Conservation (phyloP, 2,888 invertebrate species). For the Aromia moschata region DNA sequence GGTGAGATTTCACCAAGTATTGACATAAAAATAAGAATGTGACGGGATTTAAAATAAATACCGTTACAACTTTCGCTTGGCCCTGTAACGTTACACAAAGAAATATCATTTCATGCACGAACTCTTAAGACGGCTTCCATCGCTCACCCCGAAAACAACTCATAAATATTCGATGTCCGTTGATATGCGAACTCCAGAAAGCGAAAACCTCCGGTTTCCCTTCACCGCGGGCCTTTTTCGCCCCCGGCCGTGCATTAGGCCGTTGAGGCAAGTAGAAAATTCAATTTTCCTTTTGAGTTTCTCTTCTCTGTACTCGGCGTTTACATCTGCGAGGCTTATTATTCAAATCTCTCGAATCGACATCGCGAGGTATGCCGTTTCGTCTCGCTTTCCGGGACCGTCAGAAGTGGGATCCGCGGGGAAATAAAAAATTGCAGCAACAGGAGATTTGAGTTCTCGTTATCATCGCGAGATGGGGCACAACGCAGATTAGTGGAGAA, state of each 20-base stretch:
- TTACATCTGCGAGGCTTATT: slow-evolving; percentile 6
- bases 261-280: slow-evolving; percentile 16
- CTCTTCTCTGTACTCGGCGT: neutral
- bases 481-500: too few relatives aligned
- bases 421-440: neutral
- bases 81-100: too few relatives aligned
- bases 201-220: slow-evolving; percentile 10
- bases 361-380: neutral
- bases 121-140: too few relatives aligned
- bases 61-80: too few relatives aligned
- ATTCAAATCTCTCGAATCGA: slow-evolving; percentile 15
- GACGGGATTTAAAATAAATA: too few relatives aligned
- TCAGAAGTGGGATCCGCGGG: neutral
- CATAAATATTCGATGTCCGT: slow-evolving; percentile 22
- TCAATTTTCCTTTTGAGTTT: slow-evolving; percentile 14
- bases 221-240: slow-evolving; percentile 4
- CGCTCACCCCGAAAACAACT: slow-evolving; percentile 13
- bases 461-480: neutral
- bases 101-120: too few relatives aligned
- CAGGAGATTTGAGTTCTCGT: neutral
- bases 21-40: too few relatives aligned
- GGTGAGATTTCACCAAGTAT: too few relatives aligned
- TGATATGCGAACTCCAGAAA: slow-evolving; percentile 7
- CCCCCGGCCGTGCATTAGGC: neutral
- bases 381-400: neutral